Conservation (phyloP, 1,140 invertebrate genomes). For the Mycetomoellerius zeteki region DNA sequence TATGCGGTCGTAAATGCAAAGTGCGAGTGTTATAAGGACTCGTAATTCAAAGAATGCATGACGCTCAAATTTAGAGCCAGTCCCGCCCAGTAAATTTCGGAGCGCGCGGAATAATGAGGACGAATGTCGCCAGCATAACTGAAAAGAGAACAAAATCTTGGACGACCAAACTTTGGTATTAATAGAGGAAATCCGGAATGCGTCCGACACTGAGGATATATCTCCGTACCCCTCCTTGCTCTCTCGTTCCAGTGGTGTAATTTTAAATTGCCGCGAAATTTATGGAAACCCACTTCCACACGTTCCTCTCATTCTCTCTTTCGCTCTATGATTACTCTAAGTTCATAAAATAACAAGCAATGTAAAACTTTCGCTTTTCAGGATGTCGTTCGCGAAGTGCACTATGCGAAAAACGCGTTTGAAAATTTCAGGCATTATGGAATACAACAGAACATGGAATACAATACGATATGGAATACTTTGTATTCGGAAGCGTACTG, state of each 20-base stretch:
- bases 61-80: constrained; percentile 26
- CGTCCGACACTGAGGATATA: constrained; percentile 74
- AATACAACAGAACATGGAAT: constrained; percentile 15
- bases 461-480: constrained; percentile 8
- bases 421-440: constrained; percentile 47
- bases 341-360: constrained; percentile 48
- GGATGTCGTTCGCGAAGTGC: constrained; percentile 24
- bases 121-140: constrained; percentile 45
- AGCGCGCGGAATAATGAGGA: constrained; percentile 55
- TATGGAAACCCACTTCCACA: constrained; percentile 65
- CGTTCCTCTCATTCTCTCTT: constrained; percentile 11
- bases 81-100: constrained; percentile 56
- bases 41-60: constrained; percentile 46
- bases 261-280: constrained; percentile 74
- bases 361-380: constrained; percentile 50
- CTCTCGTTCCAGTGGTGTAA: constrained; percentile 68
- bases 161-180: constrained; percentile 78
- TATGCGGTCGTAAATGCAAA: constrained; percentile 46
- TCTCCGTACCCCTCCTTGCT: constrained; percentile 63
- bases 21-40: constrained; percentile 41
- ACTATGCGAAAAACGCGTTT: constrained; percentile 5
- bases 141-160: constrained; percentile 69
- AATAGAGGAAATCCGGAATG: constrained; percentile 81
- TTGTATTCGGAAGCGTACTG: constrained; percentile 14
- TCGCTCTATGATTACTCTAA: constrained; percentile 22